Conservation (phyloP, 2,797 vertebrate genomes). For the Bryconaethiops microstoma region DNA sequence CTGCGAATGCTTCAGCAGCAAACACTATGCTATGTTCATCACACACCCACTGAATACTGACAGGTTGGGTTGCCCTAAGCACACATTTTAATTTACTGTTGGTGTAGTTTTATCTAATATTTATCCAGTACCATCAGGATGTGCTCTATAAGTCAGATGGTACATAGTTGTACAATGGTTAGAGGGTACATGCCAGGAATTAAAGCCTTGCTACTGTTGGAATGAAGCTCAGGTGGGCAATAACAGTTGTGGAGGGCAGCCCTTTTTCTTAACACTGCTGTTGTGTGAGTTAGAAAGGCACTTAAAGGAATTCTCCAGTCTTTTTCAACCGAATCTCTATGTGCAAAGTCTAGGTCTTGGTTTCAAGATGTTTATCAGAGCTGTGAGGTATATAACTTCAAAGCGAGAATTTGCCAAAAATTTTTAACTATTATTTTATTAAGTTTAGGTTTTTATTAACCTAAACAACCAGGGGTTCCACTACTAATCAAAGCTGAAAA, state of each 20-base stretch:
- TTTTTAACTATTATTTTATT: no score
- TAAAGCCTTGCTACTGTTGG: neutral
- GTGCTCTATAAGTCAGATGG: neutral
- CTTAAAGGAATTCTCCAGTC: neutral
- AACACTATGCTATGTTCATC: neutral
- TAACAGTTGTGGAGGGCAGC: neutral
- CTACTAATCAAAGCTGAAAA: no score
- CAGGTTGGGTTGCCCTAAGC: neutral
- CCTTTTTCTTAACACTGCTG: neutral
- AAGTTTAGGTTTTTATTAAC: no score
- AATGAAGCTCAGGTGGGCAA: neutral
- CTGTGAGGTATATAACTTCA: no score
- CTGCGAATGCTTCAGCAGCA: slow-evolving; percentile 17
- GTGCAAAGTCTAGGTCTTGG: no score
- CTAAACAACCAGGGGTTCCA: no score
- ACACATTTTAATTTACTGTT: slow-evolving; percentile 4
- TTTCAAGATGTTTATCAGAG: no score
- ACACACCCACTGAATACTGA: slow-evolving; percentile 1
- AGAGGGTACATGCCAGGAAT: neutral
- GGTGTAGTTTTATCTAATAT: slow-evolving; percentile 15
- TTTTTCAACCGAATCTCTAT: no score
- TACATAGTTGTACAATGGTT: neutral
- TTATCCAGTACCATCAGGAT: neutral
- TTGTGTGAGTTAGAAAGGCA: neutral
- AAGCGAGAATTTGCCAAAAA: no score